phyloP scores from a whole-genome alignment of 2,113 vertebrate genomes.

The Toxostoma redivivum region DNA sequence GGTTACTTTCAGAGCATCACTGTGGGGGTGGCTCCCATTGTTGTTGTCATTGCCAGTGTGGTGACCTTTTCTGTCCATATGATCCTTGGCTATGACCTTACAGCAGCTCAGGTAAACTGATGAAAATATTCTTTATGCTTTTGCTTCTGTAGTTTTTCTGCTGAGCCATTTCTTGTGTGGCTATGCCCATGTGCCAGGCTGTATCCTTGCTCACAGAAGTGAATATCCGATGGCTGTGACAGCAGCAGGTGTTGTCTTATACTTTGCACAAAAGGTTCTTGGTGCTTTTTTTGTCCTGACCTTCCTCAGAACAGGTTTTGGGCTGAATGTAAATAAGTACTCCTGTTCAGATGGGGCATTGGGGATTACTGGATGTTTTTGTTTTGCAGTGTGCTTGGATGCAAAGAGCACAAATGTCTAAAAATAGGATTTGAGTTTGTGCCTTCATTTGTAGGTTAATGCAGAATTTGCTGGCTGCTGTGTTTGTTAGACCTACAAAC shows the following conservation, averaged over 20 bases:
- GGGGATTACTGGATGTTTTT: not conserved
- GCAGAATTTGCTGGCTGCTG: not conserved
- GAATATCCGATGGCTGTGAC: not conserved
- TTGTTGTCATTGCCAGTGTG: constrained; percentile 92
- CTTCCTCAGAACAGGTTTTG: not conserved
- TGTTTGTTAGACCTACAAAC: not conserved
- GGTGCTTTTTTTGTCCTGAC: not conserved
- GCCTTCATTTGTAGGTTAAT: not conserved
- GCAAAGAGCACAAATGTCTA: not conserved
- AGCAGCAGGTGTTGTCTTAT: not conserved
- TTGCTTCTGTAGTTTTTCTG: not conserved
- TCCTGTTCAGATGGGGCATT: not conserved
- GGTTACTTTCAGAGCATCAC: constrained; percentile 95
- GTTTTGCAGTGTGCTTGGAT: not conserved
- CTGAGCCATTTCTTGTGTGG: not conserved
- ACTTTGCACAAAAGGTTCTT: not conserved
- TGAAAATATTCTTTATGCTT: not conserved
- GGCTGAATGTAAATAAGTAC: not conserved
- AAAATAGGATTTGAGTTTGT: not conserved
- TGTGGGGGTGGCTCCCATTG: constrained; percentile 89
- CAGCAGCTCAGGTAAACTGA: constrained; percentile 83
- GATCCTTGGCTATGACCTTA: constrained; percentile 89
- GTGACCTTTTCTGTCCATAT: constrained; percentile 91
- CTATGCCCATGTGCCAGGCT: not conserved
- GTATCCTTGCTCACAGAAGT: not conserved